These are phyloP conservation scores for Callaeas wilsoni DNA, from an alignment of 2,113 vertebrate genomes.

Conservation along the genomic window DNA sequence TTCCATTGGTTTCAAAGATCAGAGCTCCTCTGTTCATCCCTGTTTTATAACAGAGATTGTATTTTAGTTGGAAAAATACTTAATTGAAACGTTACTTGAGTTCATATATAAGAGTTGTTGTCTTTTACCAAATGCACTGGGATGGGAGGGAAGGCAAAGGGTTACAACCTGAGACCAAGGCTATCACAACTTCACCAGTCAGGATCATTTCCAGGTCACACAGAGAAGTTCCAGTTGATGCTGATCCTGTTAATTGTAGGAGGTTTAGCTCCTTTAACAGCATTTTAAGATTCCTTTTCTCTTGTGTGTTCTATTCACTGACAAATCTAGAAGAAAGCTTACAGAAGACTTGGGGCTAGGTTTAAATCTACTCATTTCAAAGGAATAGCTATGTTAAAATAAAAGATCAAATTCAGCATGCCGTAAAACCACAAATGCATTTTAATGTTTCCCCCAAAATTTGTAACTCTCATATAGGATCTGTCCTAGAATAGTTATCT, in stretches of 20 bases:
- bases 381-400: not conserved
- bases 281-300: not conserved
- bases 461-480: not conserved
- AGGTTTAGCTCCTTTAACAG: not conserved
- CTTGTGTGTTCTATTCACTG: not conserved
- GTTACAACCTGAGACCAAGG: fast-evolving
- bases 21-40: not conserved
- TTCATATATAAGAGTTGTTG: not conserved
- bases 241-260: not conserved
- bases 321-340: not conserved
- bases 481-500: not conserved
- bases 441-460: not conserved
- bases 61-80: not conserved
- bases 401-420: not conserved
- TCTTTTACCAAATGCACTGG: not conserved
- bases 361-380: not conserved
- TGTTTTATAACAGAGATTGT: not conserved
- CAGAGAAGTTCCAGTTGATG: not conserved
- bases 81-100: not conserved
- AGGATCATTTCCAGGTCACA: not conserved
- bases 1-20: not conserved
- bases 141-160: not conserved
- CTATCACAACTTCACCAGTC: not conserved
- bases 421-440: not conserved
- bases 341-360: not conserved